A percentile compares a stretch with the other conserved stretches of the same genome.
Conservation (phyloP, 1,140 invertebrate genomes). For the Lucilia sericata region DNA sequence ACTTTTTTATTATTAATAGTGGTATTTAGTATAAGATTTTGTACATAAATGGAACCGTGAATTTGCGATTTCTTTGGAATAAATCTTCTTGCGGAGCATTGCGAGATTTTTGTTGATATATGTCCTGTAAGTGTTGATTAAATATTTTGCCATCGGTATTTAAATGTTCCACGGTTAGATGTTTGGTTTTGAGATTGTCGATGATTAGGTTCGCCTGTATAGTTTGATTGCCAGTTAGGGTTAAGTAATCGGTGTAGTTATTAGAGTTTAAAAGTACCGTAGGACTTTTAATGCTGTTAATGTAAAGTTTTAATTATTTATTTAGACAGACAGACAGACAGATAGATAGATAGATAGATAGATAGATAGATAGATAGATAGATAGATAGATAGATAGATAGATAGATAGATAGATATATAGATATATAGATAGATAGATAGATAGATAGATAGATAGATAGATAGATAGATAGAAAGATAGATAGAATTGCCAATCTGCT, state of each 20-base stretch:
- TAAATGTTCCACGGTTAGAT: constrained; percentile 37
- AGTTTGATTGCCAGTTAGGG: constrained; percentile 33
- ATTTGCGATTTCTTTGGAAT: constrained; percentile 49
- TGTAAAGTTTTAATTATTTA: neutral
- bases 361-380: no score
- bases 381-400: no score
- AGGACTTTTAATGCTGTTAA: neutral
- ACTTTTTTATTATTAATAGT: constrained; percentile 54
- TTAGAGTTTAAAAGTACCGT: neutral
- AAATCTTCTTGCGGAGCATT: constrained; percentile 47
- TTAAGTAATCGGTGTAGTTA: constrained; percentile 24
- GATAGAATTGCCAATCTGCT: neutral
- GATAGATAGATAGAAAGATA: no score
- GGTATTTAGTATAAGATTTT: constrained; percentile 61
- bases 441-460: no score
- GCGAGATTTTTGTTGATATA: constrained; percentile 52
- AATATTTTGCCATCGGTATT: constrained; percentile 54
- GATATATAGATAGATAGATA: no score
- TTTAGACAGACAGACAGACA: no score
- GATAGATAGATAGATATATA: no score
- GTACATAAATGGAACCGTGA: constrained; percentile 62
- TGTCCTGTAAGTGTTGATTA: constrained; percentile 48
- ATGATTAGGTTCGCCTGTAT: constrained; percentile 44
- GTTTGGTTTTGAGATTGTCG: constrained; percentile 50
- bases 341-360: no score